These are phyloP conservation scores for Daphoenositta chrysoptera DNA, from an alignment of 2,113 vertebrate genomes.

Conservation along the genomic window DNA sequence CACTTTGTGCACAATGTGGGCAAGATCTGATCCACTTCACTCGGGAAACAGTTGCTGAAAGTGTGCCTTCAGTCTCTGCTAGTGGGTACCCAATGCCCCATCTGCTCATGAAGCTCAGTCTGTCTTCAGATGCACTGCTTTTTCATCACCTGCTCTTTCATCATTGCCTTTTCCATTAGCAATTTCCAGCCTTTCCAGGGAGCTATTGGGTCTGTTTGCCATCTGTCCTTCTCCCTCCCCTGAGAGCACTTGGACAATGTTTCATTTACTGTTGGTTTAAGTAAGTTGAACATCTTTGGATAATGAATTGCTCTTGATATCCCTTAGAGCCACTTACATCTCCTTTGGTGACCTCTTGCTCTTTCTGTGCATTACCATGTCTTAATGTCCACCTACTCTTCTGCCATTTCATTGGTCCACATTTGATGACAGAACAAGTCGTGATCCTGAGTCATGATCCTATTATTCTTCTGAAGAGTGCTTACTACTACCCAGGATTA, in stretches of 20 bases:
- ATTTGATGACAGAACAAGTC: not conserved
- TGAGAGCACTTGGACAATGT: not conserved
- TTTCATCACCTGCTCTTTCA: conserved; percentile 1
- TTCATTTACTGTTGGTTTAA: not conserved
- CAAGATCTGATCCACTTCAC: not conserved
- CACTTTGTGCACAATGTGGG: not conserved
- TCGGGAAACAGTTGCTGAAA: not conserved
- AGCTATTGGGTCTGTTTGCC: not conserved
- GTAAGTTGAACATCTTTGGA: not conserved
- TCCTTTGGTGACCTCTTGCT: not conserved
- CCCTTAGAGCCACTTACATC: not conserved
- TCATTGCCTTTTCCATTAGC: not conserved
- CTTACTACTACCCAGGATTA: not conserved
- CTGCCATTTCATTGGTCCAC: not conserved
- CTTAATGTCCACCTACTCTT: not conserved
- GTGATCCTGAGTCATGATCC: not conserved
- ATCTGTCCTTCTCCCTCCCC: conserved; percentile 7
- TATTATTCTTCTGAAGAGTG: not conserved
- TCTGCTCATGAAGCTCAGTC: not conserved
- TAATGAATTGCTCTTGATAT: conserved; percentile 13
- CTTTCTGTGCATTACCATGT: not conserved
- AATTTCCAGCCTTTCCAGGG: not conserved
- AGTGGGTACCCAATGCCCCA: not conserved
- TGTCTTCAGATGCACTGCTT: not conserved
- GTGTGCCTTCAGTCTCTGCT: not conserved